Percentiles rank a stretch among this genome's conserved stretches.
Conservation (phyloP, 2,888 invertebrate genomes). For the Leucophora obtusa region DNA sequence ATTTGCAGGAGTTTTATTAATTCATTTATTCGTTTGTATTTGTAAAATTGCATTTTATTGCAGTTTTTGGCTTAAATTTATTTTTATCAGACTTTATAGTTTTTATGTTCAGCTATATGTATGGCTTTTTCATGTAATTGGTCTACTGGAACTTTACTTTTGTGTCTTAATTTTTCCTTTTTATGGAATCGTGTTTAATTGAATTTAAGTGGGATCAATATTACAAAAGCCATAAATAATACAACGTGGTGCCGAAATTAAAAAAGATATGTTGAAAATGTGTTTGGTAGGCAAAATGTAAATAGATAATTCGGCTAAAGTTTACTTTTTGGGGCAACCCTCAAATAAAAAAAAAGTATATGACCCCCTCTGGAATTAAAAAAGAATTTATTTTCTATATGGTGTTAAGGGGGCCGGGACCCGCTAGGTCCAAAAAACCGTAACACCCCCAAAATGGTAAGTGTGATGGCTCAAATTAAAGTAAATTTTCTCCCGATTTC, state of each 20-base stretch:
- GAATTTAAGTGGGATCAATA: slow-evolving; percentile 14
- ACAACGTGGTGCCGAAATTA: not conserved
- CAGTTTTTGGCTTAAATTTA: slow-evolving; percentile 21
- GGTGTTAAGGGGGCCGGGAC: too few relatives aligned
- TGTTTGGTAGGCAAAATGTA: too few relatives aligned
- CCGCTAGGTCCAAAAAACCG: too few relatives aligned
- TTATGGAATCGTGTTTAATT: slow-evolving; percentile 14
- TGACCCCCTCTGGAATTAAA: too few relatives aligned
- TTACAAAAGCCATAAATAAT: not conserved
- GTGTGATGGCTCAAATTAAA: too few relatives aligned
- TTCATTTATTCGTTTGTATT: slow-evolving; percentile 10
- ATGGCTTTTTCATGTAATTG: not conserved
- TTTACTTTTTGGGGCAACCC: too few relatives aligned
- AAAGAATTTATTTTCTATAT: too few relatives aligned
- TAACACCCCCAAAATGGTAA: too few relatives aligned
- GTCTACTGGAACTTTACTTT: not conserved
- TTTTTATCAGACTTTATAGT: slow-evolving; percentile 12
- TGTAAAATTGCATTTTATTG: slow-evolving; percentile 33
- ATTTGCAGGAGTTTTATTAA: slow-evolving; percentile 31
- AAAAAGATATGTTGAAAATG: not conserved
- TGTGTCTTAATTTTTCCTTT: slow-evolving; percentile 21
- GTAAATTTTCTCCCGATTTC: too few relatives aligned
- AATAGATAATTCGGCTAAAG: too few relatives aligned
- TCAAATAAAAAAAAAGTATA: too few relatives aligned
- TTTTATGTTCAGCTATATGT: not conserved